phyloP scores from a whole-genome alignment of 2,113 vertebrate species.

The Hemicordylus capensis region DNA sequence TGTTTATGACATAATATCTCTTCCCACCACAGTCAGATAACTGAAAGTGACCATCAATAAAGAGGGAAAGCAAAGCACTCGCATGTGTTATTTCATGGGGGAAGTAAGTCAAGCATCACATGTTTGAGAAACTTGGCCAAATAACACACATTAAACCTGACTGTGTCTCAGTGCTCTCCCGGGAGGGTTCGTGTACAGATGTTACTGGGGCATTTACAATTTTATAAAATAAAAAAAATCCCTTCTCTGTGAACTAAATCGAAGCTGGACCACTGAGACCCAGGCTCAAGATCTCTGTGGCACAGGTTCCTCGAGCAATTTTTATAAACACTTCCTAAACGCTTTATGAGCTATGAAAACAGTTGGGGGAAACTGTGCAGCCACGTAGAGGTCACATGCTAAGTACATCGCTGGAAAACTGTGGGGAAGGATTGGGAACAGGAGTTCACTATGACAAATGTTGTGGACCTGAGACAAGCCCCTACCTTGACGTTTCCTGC shows the following conservation, averaged over 20 bases:
- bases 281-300: slow-evolving; percentile 71
- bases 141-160: slow-evolving; percentile 69
- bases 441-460: slow-evolving; percentile 31
- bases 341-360: slow-evolving; percentile 79
- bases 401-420: slow-evolving; percentile 72
- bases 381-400: slow-evolving; percentile 71
- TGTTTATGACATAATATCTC: slow-evolving; percentile 74
- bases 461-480: slow-evolving; percentile 30
- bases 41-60: slow-evolving; percentile 68
- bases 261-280: slow-evolving; percentile 69
- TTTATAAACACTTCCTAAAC: slow-evolving; percentile 78
- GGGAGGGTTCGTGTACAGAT: slow-evolving; percentile 74
- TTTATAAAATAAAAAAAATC: slow-evolving; percentile 49
- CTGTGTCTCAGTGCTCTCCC: slow-evolving; percentile 63
- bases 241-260: slow-evolving; percentile 70
- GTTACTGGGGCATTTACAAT: slow-evolving; percentile 74
- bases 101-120: slow-evolving; percentile 78
- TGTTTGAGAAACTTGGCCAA: slow-evolving; percentile 71
- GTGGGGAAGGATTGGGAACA: slow-evolving; percentile 46
- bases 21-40: slow-evolving; percentile 64
- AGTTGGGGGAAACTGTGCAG: slow-evolving; percentile 67
- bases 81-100: slow-evolving; percentile 74
- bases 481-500: slow-evolving; percentile 38
- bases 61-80: slow-evolving; percentile 50
- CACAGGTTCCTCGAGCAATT: slow-evolving; percentile 71